Conservation (phyloP, 2,113 vertebrate genomes). For the Gymnorhina tibicen region DNA sequence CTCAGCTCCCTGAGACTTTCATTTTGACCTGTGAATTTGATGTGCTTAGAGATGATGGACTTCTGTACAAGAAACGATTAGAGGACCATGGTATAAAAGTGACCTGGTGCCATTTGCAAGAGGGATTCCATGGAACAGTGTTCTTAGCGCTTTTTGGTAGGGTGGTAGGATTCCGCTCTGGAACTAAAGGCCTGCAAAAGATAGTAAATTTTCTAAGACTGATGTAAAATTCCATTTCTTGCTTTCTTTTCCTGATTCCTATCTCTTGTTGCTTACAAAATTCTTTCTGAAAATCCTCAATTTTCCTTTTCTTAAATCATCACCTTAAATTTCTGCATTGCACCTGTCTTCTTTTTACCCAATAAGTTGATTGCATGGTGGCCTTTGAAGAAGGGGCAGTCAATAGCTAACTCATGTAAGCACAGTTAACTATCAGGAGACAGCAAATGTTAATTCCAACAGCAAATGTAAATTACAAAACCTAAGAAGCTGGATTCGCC, state of each 20-base stretch:
- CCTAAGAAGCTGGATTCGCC: no score
- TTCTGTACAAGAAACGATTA: slow-evolving; percentile 78
- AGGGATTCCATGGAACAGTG: slow-evolving; percentile 78
- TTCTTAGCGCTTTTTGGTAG: slow-evolving; percentile 26
- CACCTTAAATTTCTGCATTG: background rate
- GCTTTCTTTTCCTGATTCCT: background rate
- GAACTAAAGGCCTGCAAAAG: slow-evolving; percentile 40
- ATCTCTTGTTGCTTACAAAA: background rate
- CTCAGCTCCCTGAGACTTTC: slow-evolving; percentile 63
- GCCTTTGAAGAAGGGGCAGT: background rate
- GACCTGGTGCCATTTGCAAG: slow-evolving; percentile 74
- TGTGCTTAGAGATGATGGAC: slow-evolving; percentile 77
- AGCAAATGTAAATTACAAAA: no score
- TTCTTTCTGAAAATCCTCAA: background rate
- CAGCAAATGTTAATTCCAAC: no score
- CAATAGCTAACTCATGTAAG: no score
- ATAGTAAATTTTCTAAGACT: slow-evolving; percentile 66
- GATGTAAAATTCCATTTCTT: background rate
- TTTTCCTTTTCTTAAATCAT: background rate
- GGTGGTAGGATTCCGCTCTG: slow-evolving; percentile 53
- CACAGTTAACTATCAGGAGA: no score
- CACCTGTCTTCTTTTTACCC: background rate
- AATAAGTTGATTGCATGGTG: background rate
- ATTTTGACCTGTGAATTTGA: slow-evolving; percentile 73
- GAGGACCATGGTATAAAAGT: slow-evolving; percentile 74